Base-by-base conservation (phyloP, 2,888 invertebrate species). In the Xanthia icteritia region DNA sequence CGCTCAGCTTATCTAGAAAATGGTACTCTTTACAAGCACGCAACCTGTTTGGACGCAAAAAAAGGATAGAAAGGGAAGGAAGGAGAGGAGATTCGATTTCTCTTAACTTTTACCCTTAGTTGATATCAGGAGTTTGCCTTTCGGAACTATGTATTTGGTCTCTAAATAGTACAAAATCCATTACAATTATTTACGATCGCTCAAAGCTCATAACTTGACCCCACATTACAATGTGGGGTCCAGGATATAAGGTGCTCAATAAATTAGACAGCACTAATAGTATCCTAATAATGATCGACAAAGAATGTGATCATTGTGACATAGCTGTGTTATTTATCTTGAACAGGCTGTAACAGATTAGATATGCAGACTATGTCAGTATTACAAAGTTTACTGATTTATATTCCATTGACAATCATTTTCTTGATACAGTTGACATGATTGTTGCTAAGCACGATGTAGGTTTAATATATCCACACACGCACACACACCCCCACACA, bases 231-330 rank as follows among this genome's bases (percentile, higher is more conserved):
- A n/a, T n/a, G n/a, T n/a, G n/a, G n/a, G n/a, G 48, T 79, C 60
- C 76, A 67, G 76, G 64, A 73, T 69, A 76, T 76, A 77, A 76
- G 67, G 61, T 20, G 68, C 31, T 45, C 61, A 80, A 82, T 81
- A 89, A 89, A 86, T 86, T 77, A 9, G 72, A 39, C 71, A 81
- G 76, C 81, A 76, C 86, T 89, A 91, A 89, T 88, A 85, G 88
- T 88, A 87, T 76, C 79, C 85, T 85, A 89, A 90, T 90, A 90
- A 86, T 87, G 82, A 81, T 84, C 79, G 84, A 71, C 77, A 88
- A 88, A 88, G 89, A 89, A 89, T 88, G 82, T 74, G 76, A 80
- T 89, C 63, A 86, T 81, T 83, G 86, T 88, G 87, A 87, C 89
- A 88, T 68, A 66, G 72, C 68, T 56, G 27, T 58, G 72, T 79